Evolutionary conservation across 2,113 vertebrate species (phyloP).

Genomic region (Cacatua alba): DNA sequence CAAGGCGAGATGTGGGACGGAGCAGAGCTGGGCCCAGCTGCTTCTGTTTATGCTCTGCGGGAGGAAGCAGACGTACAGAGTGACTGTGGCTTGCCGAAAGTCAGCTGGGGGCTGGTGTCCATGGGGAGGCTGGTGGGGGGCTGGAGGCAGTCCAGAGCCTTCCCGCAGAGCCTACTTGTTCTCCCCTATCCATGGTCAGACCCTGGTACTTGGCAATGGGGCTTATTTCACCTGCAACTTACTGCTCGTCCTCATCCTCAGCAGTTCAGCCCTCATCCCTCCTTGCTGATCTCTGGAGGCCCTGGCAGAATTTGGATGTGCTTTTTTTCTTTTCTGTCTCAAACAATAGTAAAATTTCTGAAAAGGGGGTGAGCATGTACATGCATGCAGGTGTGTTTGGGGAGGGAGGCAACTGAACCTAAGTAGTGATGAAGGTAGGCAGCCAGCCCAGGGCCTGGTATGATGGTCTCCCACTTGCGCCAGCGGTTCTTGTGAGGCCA

Average conservation of each 20-base stretch:
- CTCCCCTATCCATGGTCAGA: accelerated
- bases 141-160: neutral
- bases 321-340: neutral
- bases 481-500: neutral
- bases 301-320: neutral
- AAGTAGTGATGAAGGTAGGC: neutral
- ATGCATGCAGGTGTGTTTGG: neutral
- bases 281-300: neutral
- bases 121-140: neutral
- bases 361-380: neutral
- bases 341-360: slow-evolving; percentile 48
- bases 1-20: slow-evolving; percentile 51
- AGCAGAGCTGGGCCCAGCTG: slow-evolving; percentile 53
- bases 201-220: accelerated
- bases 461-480: neutral
- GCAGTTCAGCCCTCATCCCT: neutral
- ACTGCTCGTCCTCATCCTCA: neutral
- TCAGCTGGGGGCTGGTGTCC: neutral
- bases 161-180: neutral
- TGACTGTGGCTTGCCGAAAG: neutral
- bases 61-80: neutral
- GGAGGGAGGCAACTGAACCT: neutral
- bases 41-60: slow-evolving; percentile 32
- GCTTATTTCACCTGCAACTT: accelerated
- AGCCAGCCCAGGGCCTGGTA: neutral